phyloP scores from a whole-genome alignment of 2,113 vertebrate species.

The Pao palembangensis region DNA sequence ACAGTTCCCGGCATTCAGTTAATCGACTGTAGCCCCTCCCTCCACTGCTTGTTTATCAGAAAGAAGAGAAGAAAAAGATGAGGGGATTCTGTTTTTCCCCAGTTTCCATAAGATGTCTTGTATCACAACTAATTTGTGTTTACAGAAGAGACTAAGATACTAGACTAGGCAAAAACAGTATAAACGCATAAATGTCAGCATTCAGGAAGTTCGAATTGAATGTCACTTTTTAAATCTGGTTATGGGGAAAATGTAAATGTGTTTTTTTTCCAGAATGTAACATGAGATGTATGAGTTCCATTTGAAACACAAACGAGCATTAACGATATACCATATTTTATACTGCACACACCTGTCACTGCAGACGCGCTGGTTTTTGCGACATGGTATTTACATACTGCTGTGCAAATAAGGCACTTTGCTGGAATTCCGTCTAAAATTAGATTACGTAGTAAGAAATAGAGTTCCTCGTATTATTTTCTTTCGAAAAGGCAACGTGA shows the following conservation, averaged over 20 bases:
- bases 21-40: slow-evolving; percentile 3
- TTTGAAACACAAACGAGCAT: background rate
- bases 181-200: background rate
- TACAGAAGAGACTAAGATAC: no score
- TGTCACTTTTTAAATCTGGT: background rate
- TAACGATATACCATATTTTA: background rate
- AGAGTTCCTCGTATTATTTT: background rate
- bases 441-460: background rate
- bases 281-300: background rate
- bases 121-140: no score
- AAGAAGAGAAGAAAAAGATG: background rate
- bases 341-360: slow-evolving; percentile 2
- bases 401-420: slow-evolving; percentile 12
- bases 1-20: slow-evolving; percentile 51
- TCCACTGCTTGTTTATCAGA: slow-evolving; percentile 66
- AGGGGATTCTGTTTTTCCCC: background rate
- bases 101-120: background rate
- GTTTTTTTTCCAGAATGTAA: background rate
- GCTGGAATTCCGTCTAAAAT: background rate
- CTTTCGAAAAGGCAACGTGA: background rate
- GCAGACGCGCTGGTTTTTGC: background rate
- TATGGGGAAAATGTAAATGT: background rate
- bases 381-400: slow-evolving; percentile 5
- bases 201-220: background rate
- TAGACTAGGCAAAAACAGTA: background rate